Evolutionary conservation across 2,888 invertebrate species (phyloP).

Genomic region (Elgonia sp.): DNA sequence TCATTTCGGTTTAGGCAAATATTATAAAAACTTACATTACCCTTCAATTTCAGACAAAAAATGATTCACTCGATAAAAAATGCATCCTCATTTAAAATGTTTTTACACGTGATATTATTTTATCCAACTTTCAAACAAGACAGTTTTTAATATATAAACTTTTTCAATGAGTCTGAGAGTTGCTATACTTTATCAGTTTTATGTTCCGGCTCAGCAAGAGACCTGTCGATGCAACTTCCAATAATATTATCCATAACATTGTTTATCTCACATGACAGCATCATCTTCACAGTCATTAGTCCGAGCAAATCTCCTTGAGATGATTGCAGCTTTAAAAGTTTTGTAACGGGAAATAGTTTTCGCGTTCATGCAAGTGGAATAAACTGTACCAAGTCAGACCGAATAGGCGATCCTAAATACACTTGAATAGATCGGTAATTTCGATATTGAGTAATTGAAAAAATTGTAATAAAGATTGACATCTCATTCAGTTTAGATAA

Average conservation of each 20-base stretch:
- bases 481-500: not conserved
- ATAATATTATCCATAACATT: conserved; percentile 49
- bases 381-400: conserved; percentile 48
- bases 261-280: conserved; percentile 49
- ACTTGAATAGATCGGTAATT: not conserved
- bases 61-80: too few species aligned
- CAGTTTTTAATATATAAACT: conserved; percentile 5
- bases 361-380: conserved; percentile 37
- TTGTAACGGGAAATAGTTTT: conserved; percentile 46
- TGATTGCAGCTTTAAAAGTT: conserved; percentile 51
- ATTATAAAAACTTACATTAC: too few species aligned
- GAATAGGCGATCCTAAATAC: not conserved
- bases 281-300: conserved; percentile 54
- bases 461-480: not conserved
- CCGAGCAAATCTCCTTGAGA: conserved; percentile 22
- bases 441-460: not conserved
- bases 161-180: not conserved
- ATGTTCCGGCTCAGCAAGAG: not conserved
- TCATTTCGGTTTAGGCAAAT: too few species aligned
- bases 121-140: too few species aligned
- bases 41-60: too few species aligned
- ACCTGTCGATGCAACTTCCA: conserved; percentile 23
- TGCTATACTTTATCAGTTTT: conserved; percentile 39
- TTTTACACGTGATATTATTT: too few species aligned
- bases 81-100: too few species aligned